A percentile compares a stretch with the other conserved stretches of the same genome.
These are phyloP conservation scores for Nibea albiflora DNA, from an alignment of 2,113 vertebrate species.

Conservation along the genomic window DNA sequence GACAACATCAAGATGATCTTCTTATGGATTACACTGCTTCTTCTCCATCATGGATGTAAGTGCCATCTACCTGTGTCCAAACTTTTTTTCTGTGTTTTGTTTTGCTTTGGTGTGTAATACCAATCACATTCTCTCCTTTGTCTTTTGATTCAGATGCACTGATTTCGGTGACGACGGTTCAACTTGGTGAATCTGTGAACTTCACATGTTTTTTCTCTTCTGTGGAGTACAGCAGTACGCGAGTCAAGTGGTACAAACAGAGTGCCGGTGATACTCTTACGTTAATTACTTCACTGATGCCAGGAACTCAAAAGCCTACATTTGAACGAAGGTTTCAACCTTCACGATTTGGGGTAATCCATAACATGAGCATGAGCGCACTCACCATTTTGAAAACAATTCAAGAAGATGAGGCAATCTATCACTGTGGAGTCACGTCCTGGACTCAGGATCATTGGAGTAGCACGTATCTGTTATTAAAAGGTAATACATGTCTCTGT, in stretches of 20 bases:
- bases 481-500: slow-evolving; percentile 29
- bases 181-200: slow-evolving; percentile 31
- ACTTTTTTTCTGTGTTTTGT: not conserved
- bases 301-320: not conserved
- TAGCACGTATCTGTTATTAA: slow-evolving; percentile 33
- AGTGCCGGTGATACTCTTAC: not conserved
- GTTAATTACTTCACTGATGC: slow-evolving; percentile 22
- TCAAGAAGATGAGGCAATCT: slow-evolving; percentile 43
- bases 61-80: not conserved
- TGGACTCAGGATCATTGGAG: slow-evolving; percentile 37
- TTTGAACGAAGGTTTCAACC: slow-evolving; percentile 1
- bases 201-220: slow-evolving; percentile 10
- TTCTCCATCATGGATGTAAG: slow-evolving; percentile 45
- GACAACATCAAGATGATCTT: slow-evolving; percentile 8
- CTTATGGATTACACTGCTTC: slow-evolving; percentile 25
- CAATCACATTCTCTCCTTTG: not conserved
- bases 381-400: slow-evolving; percentile 42
- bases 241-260: slow-evolving; percentile 58
- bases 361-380: not conserved
- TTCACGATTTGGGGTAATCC: not conserved
- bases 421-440: slow-evolving; percentile 28
- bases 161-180: slow-evolving; percentile 9
- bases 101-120: not conserved
- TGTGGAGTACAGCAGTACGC: not conserved
- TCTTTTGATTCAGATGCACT: slow-evolving; percentile 32